These are phyloP conservation scores for Hydrotaea cyrtoneurina DNA, from an alignment of 2,888 invertebrate species.

Conservation along the genomic window DNA sequence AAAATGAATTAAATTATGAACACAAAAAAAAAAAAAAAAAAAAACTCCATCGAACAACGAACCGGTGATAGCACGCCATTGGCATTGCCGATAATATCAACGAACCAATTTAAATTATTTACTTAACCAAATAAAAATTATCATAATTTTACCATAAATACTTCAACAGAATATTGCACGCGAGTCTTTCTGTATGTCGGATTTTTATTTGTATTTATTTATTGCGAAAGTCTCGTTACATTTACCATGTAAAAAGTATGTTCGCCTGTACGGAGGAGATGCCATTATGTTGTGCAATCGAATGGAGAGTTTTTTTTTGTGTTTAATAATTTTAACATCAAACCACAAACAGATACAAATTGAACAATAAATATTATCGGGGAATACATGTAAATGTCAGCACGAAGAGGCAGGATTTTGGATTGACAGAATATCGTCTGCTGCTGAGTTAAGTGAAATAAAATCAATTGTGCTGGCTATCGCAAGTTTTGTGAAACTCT, in stretches of 20 bases:
- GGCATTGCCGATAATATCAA: constrained; percentile 44
- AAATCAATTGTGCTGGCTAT: too few species aligned
- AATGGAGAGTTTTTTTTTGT: background rate
- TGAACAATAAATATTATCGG: constrained; percentile 32
- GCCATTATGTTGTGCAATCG: background rate
- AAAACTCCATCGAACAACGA: background rate
- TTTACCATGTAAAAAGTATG: constrained; percentile 5
- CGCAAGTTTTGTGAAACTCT: too few species aligned
- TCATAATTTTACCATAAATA: constrained; percentile 60
- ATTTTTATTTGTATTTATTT: constrained; percentile 9
- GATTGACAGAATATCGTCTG: background rate
- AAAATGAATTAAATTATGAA: constrained; percentile 22
- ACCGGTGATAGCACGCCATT: background rate
- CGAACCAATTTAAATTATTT: constrained; percentile 64
- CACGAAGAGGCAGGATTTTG: background rate
- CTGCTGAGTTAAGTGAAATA: too few species aligned
- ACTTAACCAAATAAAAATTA: constrained; percentile 63
- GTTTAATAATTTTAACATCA: constrained; percentile 50
- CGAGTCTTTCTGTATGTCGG: background rate
- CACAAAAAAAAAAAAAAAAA: background rate
- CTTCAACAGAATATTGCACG: constrained; percentile 3
- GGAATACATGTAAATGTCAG: background rate
- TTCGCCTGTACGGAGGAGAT: background rate
- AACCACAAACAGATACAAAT: constrained; percentile 27
- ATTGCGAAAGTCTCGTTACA: background rate